Evolutionary conservation across 2,113 vertebrate genomes (phyloP), one percentile per base, ranked within the genome.

Genomic region (Oreochromis tanganicae): DNA sequence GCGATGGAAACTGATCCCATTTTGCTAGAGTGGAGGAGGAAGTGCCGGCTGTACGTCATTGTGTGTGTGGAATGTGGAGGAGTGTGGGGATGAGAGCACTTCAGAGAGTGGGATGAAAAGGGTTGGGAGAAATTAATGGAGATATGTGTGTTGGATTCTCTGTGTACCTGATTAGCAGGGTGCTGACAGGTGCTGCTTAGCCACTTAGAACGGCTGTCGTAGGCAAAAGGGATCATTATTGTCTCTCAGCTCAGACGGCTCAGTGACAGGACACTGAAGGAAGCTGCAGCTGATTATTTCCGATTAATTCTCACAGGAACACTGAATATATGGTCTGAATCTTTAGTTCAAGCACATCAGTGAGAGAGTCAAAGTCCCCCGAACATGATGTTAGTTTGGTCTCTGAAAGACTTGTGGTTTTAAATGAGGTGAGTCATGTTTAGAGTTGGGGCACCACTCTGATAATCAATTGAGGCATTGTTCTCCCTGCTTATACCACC

Each of bases 371-470:
- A 32, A 41, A 63, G 63, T 83, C 78, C 36, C 82, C 41, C 4
- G 11, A 82, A 85, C 24, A 32, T 52, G 50, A 59, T 88, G 73
- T 83, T 84, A 17, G 27, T 6, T 34, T 9, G 68, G 34, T 82
- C 82, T 68, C 6, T 78, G 41, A 52, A 83, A 91, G 59, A 79
- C 73, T 34, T 27, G 12, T 59, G 59, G 59, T 87, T 95, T 95
- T 94, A 93, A 94, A 91, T 89, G 73, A 91, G 92, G 78, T 92
- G 91, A 91, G 86, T 87, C 87, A 84, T 83, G 87, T 90, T 87
- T 48, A 27, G 46, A 83, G 82, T 84, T 21, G 84, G 84, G 90
- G 80, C 38, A 13, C 91, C 75, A 19, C 84, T 84, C 61, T 56
- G 66, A 91, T 61, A 34, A 88, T 94, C 85, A 95, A 92, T 90